phyloP scores from a whole-genome alignment of 2,888 invertebrate species.

The Mythimna loreyi region DNA sequence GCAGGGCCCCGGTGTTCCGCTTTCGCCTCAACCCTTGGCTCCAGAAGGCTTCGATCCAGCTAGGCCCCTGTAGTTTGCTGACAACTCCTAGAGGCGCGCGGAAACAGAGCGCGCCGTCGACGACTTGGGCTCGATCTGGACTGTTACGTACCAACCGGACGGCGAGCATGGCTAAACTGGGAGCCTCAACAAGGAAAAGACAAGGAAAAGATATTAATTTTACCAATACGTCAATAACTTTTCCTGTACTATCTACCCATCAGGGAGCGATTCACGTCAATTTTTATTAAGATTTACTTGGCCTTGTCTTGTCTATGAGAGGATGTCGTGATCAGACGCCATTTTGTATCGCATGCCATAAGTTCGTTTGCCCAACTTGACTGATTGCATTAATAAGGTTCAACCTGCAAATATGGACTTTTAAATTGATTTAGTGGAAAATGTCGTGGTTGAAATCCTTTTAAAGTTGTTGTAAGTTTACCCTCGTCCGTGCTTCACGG shows the following conservation, averaged over 20 bases:
- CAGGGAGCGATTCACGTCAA: constrained; percentile 31
- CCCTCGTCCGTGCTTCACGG: no score
- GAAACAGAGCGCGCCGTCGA: no score
- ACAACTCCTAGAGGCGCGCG: no score
- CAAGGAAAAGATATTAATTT: not conserved
- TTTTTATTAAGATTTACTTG: constrained; percentile 58
- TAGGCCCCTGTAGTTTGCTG: no score
- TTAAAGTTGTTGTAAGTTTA: not conserved
- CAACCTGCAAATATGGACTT: constrained; percentile 14
- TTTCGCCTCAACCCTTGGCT: no score
- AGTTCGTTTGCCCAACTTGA: constrained; percentile 41
- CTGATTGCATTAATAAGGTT: constrained; percentile 35
- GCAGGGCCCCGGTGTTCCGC: no score
- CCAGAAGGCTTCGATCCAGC: no score
- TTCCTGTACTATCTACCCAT: not conserved
- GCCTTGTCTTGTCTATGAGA: constrained; percentile 26
- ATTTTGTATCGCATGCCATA: constrained; percentile 54
- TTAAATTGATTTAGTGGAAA: constrained; percentile 42
- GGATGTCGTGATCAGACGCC: constrained; percentile 49
- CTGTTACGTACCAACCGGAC: no score
- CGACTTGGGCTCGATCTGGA: no score
- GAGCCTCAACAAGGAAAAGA: no score
- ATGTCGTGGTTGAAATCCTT: not conserved
- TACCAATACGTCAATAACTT: not conserved
- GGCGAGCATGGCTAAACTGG: no score